These are phyloP conservation scores for Perodicticus potto DNA, from an alignment of 2,797 vertebrate species.

Conservation along the genomic window DNA sequence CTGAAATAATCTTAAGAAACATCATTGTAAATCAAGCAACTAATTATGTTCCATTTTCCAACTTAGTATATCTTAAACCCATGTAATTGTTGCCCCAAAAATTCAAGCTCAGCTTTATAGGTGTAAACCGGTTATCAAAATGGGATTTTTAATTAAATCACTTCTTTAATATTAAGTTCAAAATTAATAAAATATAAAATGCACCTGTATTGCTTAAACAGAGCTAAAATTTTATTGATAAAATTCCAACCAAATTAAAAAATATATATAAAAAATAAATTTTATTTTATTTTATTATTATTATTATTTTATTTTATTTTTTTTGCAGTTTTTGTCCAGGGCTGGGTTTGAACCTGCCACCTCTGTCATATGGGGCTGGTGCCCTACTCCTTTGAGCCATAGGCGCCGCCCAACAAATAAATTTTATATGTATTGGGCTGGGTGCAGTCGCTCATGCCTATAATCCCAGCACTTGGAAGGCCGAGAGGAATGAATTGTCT, in stretches of 20 bases:
- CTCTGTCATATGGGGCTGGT: no score
- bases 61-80: neutral
- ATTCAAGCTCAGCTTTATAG: neutral
- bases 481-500: no score
- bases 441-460: no score
- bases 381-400: no score
- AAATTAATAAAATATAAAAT: neutral
- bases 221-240: neutral
- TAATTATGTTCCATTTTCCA: neutral
- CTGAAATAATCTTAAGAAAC: constrained; percentile 30
- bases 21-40: neutral
- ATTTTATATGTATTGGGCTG: neutral
- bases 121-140: neutral
- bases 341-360: no score
- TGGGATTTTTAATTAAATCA: neutral
- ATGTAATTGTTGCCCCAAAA: neutral
- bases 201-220: neutral
- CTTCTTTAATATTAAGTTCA: neutral
- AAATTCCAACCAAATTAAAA: neutral
- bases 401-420: no score
- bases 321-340: no score
- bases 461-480: no score
- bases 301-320: no score
- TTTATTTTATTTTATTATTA: no score
- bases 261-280: no score